Evolutionary conservation across 2,113 vertebrate genomes (phyloP).

Genomic region (Petrocephalus zakoni): DNA sequence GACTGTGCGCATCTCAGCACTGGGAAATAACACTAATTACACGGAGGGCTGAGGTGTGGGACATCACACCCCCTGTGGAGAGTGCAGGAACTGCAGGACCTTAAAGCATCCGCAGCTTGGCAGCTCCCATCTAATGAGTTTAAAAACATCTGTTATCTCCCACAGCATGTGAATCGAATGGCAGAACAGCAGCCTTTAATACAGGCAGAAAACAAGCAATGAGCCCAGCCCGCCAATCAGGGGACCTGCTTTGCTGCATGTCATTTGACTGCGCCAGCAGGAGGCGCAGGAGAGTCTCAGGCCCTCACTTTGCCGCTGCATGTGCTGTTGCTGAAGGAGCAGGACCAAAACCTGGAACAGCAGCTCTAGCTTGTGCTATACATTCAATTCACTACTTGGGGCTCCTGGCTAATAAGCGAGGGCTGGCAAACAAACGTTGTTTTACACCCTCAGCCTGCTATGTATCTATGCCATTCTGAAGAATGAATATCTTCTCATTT

Average conservation of each 20-base stretch:
- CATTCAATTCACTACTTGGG: neutral
- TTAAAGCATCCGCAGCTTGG: neutral
- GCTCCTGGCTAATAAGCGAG: neutral
- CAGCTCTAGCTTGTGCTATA: neutral
- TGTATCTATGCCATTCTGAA: neutral
- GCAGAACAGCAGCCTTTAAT: neutral
- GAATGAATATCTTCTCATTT: neutral
- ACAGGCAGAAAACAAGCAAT: neutral
- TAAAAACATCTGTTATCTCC: neutral
- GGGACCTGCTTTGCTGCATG: neutral
- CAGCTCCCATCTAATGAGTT: neutral
- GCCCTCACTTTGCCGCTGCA: neutral
- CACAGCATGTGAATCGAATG: neutral
- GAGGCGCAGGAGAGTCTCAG: neutral
- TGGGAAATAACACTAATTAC: conserved; percentile 1
- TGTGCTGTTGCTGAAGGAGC: neutral
- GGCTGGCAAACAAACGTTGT: neutral
- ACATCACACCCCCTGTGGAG: neutral
- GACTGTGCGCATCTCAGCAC: neutral
- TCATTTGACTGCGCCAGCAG: neutral
- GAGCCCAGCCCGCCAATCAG: neutral
- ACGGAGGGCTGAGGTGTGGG: neutral
- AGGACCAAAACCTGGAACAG: neutral
- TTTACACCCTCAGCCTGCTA: neutral
- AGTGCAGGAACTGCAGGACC: neutral